Conservation (phyloP, 2,888 invertebrate genomes). For the Scaeva pyrastri region DNA sequence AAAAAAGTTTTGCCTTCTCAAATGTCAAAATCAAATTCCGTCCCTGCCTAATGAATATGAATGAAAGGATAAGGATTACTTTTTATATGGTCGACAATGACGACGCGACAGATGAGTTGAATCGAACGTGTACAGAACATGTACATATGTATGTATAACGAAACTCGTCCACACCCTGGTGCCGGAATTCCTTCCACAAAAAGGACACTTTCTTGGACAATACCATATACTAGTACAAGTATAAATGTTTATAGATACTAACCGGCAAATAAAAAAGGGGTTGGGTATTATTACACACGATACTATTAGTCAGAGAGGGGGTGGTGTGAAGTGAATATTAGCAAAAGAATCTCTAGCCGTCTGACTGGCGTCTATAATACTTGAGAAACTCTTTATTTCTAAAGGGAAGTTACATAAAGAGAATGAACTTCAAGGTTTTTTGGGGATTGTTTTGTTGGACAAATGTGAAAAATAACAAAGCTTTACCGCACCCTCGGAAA, state of each 20-base stretch:
- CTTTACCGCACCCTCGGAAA: not conserved
- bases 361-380: slow-evolving; percentile 74
- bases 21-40: not conserved
- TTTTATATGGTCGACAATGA: slow-evolving; percentile 1
- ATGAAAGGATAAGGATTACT: not conserved
- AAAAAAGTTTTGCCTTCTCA: too few relatives aligned
- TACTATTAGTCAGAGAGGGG: not conserved
- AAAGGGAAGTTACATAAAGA: slow-evolving; percentile 42
- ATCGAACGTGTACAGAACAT: slow-evolving; percentile 18
- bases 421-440: not conserved
- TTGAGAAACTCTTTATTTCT: not conserved
- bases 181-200: slow-evolving; percentile 37
- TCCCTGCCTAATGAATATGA: not conserved
- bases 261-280: not conserved
- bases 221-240: too few relatives aligned
- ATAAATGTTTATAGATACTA: too few relatives aligned
- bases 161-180: slow-evolving; percentile 39
- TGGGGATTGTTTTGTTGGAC: not conserved
- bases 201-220: slow-evolving; percentile 58
- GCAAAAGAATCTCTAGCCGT: slow-evolving; percentile 50
- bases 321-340: slow-evolving; percentile 62
- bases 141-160: not conserved
- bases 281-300: not conserved
- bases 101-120: not conserved
- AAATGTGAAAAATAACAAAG: not conserved